Evolutionary conservation across 2,113 vertebrate species (phyloP).

Genomic region (Erinaceus europaeus): DNA sequence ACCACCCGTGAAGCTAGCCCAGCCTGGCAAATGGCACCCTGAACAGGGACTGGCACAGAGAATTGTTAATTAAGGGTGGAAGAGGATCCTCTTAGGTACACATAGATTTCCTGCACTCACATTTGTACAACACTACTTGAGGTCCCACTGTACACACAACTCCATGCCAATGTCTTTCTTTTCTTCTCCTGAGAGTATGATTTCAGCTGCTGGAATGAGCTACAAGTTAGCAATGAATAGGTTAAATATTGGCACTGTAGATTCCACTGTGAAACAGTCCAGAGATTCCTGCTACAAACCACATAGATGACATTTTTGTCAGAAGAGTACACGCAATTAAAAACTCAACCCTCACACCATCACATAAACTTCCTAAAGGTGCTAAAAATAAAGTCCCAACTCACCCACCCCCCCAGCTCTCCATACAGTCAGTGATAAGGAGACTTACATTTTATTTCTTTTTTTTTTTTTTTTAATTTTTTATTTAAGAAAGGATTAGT

Average conservation of each 20-base stretch:
- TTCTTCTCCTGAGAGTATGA: conserved; percentile 29
- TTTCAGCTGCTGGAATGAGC: conserved; percentile 50
- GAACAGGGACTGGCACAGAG: no score
- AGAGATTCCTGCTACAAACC: conserved; percentile 61
- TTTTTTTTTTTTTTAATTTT: neutral
- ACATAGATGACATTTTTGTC: conserved; percentile 50
- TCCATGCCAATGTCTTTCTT: neutral
- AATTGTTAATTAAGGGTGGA: neutral
- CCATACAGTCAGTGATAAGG: conserved; percentile 36
- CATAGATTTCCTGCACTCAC: neutral
- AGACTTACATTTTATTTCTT: neutral
- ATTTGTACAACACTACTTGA: neutral
- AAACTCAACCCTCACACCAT: neutral
- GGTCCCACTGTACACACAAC: neutral
- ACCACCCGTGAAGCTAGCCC: no score
- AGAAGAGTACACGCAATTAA: conserved; percentile 14
- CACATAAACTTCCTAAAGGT: neutral
- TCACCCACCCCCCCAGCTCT: no score
- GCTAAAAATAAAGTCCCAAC: neutral
- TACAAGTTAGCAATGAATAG: conserved; percentile 32
- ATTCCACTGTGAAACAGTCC: conserved; percentile 13
- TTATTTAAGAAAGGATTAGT: no score
- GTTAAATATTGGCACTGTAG: conserved; percentile 37
- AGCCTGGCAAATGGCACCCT: no score
- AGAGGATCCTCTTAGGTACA: neutral